phyloP scores from a whole-genome alignment of 1,140 invertebrate species.

The Pectinophora gossypiella region DNA sequence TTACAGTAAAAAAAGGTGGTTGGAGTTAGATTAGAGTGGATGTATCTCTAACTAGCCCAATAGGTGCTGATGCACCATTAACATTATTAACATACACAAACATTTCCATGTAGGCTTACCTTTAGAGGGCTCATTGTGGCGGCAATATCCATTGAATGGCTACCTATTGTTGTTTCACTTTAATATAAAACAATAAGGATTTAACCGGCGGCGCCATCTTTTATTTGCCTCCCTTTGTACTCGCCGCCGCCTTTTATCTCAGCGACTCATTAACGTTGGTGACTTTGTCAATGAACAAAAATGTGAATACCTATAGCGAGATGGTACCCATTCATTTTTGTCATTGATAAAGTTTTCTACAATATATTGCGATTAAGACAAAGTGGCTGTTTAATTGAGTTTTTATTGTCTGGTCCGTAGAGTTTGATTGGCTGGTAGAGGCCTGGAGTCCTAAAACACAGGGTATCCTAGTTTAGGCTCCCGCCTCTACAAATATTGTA shows the following conservation, averaged over 20 bases:
- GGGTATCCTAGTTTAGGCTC: too few species aligned
- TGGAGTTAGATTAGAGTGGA: too few species aligned
- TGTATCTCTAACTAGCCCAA: too few species aligned
- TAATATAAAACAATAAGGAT: conserved; percentile 72
- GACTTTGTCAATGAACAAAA: conserved; percentile 16
- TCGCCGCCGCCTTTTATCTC: conserved; percentile 58
- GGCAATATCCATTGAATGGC: conserved; percentile 66
- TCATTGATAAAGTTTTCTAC: too few species aligned
- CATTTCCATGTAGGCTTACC: conserved; percentile 36
- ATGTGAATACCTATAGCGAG: neutral
- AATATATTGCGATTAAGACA: too few species aligned
- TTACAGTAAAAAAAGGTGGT: too few species aligned
- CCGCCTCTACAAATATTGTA: too few species aligned
- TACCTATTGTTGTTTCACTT: conserved; percentile 74
- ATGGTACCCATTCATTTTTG: neutral
- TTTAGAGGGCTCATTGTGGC: conserved; percentile 57
- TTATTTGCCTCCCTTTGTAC: conserved; percentile 64
- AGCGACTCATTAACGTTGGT: conserved; percentile 59
- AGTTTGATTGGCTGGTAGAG: too few species aligned
- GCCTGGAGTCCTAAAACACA: too few species aligned
- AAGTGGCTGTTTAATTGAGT: too few species aligned
- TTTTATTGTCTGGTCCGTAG: too few species aligned
- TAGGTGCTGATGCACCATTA: too few species aligned
- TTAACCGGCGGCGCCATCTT: conserved; percentile 57
- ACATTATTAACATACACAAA: neutral